Evolutionary conservation across 2,888 invertebrate species (phyloP), one percentile per base, ranked within the genome.

Genomic region (Harpalus rufipes): DNA sequence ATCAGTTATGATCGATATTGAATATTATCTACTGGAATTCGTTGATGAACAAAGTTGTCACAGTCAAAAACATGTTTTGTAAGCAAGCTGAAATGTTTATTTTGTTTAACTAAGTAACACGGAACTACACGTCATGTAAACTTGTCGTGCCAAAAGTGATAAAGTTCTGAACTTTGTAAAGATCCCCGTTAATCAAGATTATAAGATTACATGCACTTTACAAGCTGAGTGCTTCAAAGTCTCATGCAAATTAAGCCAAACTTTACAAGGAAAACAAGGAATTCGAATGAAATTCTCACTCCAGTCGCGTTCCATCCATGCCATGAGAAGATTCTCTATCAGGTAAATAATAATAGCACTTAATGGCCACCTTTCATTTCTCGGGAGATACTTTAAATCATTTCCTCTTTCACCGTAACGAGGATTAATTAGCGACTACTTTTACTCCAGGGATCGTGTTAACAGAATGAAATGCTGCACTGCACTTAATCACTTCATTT

Each of bases 201-300:
- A 74, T 74, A 74, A 74, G 72, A 74, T 74, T 74, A 74, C 44
- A 74, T 74, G 72, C 44, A 41, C 72, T 74, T 74, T 74, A 74
- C 72, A 44, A 41, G 68, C 68, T 41, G 44, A 74, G 72, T 74
- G 41, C 44, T 74, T 74, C 72, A 44, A 44, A 74, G 44, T 18
- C 72, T 74, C 72, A 74, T 74, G 72, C 72, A 74, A 74, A 74
- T 74, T 74, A 74, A 41, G 4, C 68, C 4, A 74, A 74, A 74
- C 72, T 74, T 74, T 51, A 51, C 16, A 18, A 74, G 16, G 16
- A 72, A 72, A 72, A 72, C 72, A 72, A 21, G 41, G 68, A 68
- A 44, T 59, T 12, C 14, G 16, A 59, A 59, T 59, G 59, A 16
- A 59, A 59, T 14, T 59, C 18, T 59, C 14, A 7, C 59, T 59